These are phyloP conservation scores for Macrotrachela quadricornifera DNA, from an alignment of 1,140 invertebrate species.

Conservation along the genomic window DNA sequence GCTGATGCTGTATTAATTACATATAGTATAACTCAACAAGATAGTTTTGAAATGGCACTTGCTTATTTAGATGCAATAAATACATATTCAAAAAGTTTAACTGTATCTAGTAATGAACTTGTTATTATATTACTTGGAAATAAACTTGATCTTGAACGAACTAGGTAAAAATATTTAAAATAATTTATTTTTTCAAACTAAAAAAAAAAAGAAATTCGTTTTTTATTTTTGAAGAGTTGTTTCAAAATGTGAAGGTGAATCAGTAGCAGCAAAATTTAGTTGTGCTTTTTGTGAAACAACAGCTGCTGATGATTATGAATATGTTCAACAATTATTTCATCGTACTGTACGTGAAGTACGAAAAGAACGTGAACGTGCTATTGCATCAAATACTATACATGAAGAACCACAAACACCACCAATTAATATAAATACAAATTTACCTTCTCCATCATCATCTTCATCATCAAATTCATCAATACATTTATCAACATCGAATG, in stretches of 20 bases:
- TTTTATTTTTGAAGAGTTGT: slow-evolving; percentile 20
- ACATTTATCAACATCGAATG: too few relatives aligned
- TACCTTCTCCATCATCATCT: too few relatives aligned
- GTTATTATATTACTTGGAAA: slow-evolving; percentile 23
- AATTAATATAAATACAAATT: too few relatives aligned
- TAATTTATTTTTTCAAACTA: background rate
- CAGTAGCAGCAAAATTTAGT: slow-evolving; percentile 19
- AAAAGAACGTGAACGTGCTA: slow-evolving; percentile 15
- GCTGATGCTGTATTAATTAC: slow-evolving; percentile 30
- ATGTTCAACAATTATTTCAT: slow-evolving; percentile 24
- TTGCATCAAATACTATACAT: too few relatives aligned
- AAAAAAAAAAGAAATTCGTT: background rate
- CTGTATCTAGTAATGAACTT: slow-evolving; percentile 13
- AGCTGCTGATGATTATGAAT: slow-evolving; percentile 27
- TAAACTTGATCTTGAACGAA: slow-evolving; percentile 32
- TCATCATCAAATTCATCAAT: too few relatives aligned
- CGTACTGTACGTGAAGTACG: slow-evolving; percentile 21
- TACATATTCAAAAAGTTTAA: slow-evolving; percentile 21
- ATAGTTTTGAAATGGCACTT: slow-evolving; percentile 25
- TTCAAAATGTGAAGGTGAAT: slow-evolving; percentile 21
- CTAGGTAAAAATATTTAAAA: slow-evolving; percentile 21
- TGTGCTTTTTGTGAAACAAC: slow-evolving; percentile 26
- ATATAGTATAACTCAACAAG: slow-evolving; percentile 27
- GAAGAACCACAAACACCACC: too few relatives aligned
- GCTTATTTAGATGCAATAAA: slow-evolving; percentile 23